Evolutionary conservation across 2,888 invertebrate genomes (phyloP).

Genomic region (Cheilosia vernalis): DNA sequence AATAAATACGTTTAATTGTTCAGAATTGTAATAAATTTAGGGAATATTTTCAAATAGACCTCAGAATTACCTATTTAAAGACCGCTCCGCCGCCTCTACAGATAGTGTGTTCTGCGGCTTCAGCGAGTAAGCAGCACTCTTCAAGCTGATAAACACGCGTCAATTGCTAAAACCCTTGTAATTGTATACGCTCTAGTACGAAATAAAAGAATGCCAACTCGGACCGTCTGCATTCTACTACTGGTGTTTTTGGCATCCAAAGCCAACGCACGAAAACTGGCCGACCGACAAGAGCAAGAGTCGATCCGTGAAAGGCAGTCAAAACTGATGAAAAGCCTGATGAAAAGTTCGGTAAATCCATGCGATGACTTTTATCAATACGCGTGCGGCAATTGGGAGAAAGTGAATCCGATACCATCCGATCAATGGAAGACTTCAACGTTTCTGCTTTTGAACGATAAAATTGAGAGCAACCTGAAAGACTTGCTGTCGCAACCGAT

Average conservation of each 20-base stretch:
- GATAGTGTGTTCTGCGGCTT: conserved; percentile 44
- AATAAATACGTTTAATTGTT: conserved; percentile 25
- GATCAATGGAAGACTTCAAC: conserved; percentile 49
- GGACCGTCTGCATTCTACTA: conserved; percentile 21
- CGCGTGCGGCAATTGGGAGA: conserved; percentile 74
- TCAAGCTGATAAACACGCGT: not conserved
- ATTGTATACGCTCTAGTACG: not conserved
- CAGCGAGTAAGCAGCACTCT: conserved; percentile 19
- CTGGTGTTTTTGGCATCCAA: not conserved
- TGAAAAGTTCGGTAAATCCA: conserved; percentile 62
- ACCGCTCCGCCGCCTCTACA: conserved; percentile 9
- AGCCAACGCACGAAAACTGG: conserved; percentile 15
- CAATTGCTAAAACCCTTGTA: too few species aligned
- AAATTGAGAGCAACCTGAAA: conserved; percentile 35
- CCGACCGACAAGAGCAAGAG: conserved; percentile 11
- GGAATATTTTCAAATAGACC: not conserved
- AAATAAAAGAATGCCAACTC: not conserved
- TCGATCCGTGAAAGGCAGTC: conserved; percentile 38
- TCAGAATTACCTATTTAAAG: not conserved
- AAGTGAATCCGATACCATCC: conserved; percentile 63
- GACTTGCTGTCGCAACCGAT: conserved; percentile 46
- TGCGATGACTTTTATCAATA: conserved; percentile 73
- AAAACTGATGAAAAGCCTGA: conserved; percentile 48
- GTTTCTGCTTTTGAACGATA: conserved; percentile 31
- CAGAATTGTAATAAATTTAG: conserved; percentile 36